Conservation (phyloP, 1,140 invertebrate genomes). For the Calephelis virginiensis region DNA sequence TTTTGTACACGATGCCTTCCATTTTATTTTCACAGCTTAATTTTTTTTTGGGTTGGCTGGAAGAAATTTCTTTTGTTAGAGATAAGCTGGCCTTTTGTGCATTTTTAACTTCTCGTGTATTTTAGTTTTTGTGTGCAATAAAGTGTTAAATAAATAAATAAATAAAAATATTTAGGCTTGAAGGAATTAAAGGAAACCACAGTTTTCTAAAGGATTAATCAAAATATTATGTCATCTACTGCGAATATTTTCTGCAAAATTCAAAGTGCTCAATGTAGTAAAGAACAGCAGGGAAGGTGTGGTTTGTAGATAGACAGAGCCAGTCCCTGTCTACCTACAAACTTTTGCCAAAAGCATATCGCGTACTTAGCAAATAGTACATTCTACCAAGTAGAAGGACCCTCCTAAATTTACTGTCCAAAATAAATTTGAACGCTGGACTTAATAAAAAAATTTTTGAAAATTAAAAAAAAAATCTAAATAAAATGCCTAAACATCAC, state of each 20-base stretch:
- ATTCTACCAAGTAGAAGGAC: constrained; percentile 19
- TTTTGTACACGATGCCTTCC: too few species aligned
- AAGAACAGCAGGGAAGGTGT: not conserved
- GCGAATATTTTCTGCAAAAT: not conserved
- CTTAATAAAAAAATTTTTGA: constrained; percentile 12
- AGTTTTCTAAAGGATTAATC: not conserved
- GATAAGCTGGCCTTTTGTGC: too few species aligned
- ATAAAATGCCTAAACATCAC: constrained; percentile 12
- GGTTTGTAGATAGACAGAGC: not conserved
- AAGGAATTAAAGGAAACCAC: not conserved
- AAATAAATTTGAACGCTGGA: constrained; percentile 13
- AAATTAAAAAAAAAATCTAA: constrained; percentile 11
- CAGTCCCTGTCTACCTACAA: constrained; percentile 4
- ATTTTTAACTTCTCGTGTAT: too few species aligned
- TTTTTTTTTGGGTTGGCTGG: too few species aligned
- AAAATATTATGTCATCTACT: not conserved
- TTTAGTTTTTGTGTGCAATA: too few species aligned
- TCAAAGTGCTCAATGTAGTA: not conserved
- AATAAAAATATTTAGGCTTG: not conserved
- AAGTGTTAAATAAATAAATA: too few species aligned
- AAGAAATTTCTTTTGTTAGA: too few species aligned
- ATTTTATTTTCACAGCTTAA: too few species aligned
- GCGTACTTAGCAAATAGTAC: constrained; percentile 12
- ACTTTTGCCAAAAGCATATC: constrained; percentile 14
- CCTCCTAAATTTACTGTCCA: constrained; percentile 11